phyloP scores from a whole-genome alignment of 2,888 invertebrate species.

The Myathropa florea region DNA sequence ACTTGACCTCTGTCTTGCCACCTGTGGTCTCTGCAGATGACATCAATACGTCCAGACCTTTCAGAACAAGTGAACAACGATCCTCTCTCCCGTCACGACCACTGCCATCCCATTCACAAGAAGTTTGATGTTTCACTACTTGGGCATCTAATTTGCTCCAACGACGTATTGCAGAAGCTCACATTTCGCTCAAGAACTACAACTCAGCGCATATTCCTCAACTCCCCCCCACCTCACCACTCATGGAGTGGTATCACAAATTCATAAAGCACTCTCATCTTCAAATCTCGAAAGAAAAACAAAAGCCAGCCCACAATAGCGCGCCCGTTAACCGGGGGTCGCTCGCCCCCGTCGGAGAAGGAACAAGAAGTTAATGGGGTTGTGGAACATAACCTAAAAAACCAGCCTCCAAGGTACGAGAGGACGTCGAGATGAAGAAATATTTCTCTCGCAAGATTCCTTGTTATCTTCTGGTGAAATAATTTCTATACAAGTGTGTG shows the following conservation, averaged over 20 bases:
- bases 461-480: slow-evolving; percentile 31
- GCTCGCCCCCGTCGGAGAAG: not conserved
- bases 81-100: too few species aligned
- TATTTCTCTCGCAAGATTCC: slow-evolving; percentile 14
- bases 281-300: slow-evolving; percentile 12
- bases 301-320: slow-evolving; percentile 1
- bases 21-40: not conserved
- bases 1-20: too few species aligned
- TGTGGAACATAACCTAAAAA: slow-evolving; percentile 39
- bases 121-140: too few species aligned
- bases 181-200: not conserved
- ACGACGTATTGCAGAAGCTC: too few species aligned
- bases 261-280: slow-evolving; percentile 14
- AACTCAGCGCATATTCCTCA: not conserved
- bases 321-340: not conserved
- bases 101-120: too few species aligned
- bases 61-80: not conserved
- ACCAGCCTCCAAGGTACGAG: not conserved
- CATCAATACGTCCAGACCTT: not conserved
- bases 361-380: slow-evolving; percentile 14
- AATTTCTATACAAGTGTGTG: slow-evolving; percentile 26
- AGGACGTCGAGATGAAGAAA: slow-evolving; percentile 22
- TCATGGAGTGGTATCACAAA: slow-evolving; percentile 4
- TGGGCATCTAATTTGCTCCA: not conserved
- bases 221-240: not conserved